Evolutionary conservation across 2,888 invertebrate genomes (phyloP).

Genomic region (Noctua fimbriata): DNA sequence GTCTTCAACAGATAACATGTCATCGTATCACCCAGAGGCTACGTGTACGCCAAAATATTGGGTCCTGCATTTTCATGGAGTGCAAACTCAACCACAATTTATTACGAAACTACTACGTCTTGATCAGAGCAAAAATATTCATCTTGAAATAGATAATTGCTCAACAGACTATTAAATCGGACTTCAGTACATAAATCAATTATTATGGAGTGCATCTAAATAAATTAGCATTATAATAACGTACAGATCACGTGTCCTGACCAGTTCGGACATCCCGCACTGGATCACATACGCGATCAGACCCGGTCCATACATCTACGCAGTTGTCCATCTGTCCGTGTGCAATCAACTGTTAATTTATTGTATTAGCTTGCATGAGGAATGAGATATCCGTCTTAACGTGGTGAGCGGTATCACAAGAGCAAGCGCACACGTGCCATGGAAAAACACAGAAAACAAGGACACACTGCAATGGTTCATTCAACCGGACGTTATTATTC

Average conservation of each 20-base stretch:
- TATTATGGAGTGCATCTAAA: conserved; percentile 34
- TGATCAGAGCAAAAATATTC: background rate
- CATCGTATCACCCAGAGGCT: background rate
- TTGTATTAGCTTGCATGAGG: conserved; percentile 77
- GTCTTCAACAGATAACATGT: background rate
- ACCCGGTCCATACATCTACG: conserved; percentile 71
- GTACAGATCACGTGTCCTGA: conserved; percentile 50
- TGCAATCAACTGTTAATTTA: conserved; percentile 76
- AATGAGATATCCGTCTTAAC: conserved; percentile 74
- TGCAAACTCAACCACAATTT: background rate
- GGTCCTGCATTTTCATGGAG: background rate
- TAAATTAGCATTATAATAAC: conserved; percentile 46
- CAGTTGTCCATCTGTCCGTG: conserved; percentile 73
- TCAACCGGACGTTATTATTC: conserved; percentile 90
- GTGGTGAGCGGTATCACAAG: conserved; percentile 71
- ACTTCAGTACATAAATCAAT: conserved; percentile 28
- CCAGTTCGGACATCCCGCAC: conserved; percentile 25
- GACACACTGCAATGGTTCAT: conserved; percentile 90
- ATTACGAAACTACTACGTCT: no score
- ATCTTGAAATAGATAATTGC: background rate
- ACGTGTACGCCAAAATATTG: background rate
- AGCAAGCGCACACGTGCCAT: conserved; percentile 82
- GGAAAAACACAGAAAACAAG: conserved; percentile 90
- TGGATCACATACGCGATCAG: conserved; percentile 49
- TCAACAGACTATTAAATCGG: conserved; percentile 7